Percentiles rank a stretch among this genome's conserved stretches.
Conservation (phyloP, 2,113 vertebrate species). For the Trochalopteron elliotii region DNA sequence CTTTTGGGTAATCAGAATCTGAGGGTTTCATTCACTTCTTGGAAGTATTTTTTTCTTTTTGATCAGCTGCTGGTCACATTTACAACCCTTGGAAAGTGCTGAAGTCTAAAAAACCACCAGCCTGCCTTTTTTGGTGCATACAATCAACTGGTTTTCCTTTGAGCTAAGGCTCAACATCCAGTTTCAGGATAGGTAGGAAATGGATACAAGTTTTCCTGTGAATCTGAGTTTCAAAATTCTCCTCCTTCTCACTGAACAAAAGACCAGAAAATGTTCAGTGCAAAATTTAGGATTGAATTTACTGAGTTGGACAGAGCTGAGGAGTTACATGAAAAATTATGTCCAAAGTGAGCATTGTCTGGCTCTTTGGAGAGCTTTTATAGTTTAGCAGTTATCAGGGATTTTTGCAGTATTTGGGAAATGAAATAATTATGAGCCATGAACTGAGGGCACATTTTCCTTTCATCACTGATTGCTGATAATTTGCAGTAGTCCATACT, state of each 20-base stretch:
- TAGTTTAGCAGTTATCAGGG: background rate
- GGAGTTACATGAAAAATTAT: background rate
- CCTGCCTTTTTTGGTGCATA: background rate
- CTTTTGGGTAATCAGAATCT: background rate
- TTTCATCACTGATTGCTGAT: constrained; percentile 2
- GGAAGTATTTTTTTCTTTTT: background rate
- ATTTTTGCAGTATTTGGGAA: background rate
- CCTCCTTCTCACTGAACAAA: background rate
- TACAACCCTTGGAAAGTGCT: background rate
- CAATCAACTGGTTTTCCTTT: background rate
- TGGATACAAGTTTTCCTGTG: background rate
- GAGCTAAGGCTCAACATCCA: background rate
- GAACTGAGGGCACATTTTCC: constrained; percentile 1
- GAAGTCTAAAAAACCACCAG: background rate
- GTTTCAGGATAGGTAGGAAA: background rate
- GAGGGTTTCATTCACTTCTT: background rate
- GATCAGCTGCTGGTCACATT: background rate
- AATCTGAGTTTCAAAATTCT: background rate
- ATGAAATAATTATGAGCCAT: constrained; percentile 15
- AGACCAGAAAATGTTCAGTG: background rate
- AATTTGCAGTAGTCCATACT: constrained; percentile 1
- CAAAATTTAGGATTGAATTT: background rate
- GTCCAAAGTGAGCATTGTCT: background rate
- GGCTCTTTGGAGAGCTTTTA: background rate
- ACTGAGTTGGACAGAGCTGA: background rate